These are phyloP conservation scores for Cheirogaleus major DNA, from an alignment of 2,797 vertebrate genomes.

Conservation along the genomic window DNA sequence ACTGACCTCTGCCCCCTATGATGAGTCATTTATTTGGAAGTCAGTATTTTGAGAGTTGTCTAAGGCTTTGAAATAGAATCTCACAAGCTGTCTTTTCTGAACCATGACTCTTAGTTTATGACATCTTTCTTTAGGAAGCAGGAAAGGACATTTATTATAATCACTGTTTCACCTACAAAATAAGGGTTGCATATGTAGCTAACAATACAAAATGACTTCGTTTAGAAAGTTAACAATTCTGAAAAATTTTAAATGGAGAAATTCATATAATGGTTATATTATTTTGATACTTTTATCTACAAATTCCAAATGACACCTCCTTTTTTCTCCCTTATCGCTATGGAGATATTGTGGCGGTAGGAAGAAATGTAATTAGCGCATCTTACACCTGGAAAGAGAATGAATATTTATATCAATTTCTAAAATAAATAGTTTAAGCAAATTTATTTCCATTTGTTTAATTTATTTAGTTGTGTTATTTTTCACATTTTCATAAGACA, in stretches of 20 bases:
- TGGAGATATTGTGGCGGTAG: background rate
- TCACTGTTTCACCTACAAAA: background rate
- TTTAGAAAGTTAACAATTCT: background rate
- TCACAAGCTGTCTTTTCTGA: background rate
- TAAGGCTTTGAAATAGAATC: background rate
- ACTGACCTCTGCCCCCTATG: background rate
- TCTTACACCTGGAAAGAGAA: background rate
- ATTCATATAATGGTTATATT: background rate
- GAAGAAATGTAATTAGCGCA: background rate
- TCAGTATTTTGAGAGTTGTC: background rate
- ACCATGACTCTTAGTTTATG: background rate
- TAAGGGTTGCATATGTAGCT: background rate
- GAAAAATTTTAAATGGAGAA: background rate
- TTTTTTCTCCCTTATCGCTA: background rate
- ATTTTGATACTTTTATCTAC: background rate
- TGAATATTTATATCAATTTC: background rate
- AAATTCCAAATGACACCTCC: background rate
- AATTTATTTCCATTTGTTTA: background rate
- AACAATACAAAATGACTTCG: background rate
- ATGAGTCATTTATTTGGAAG: background rate
- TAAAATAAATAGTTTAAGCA: background rate
- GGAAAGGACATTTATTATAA: background rate
- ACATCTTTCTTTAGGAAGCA: background rate
- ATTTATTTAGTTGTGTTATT: background rate
- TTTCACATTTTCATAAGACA: background rate